A percentile compares a stretch with the other conserved stretches of the same genome.
Conservation (phyloP, 2,888 invertebrate species). For the Glyphotaelius pellucidus region DNA sequence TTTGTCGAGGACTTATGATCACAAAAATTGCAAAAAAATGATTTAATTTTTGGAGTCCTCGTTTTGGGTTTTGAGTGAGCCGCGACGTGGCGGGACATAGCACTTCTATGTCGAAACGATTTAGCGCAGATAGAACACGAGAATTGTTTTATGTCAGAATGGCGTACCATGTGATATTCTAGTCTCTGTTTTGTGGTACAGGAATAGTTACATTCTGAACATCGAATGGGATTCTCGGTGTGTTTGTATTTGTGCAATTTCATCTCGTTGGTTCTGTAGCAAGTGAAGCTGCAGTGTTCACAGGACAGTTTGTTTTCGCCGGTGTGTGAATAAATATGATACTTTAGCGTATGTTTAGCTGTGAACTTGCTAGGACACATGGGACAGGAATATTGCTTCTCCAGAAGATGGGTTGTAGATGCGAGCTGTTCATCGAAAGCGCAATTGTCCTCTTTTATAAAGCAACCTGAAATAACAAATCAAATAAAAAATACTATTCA, state of each 20-base stretch:
- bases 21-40: background rate
- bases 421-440: background rate
- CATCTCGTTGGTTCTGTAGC: background rate
- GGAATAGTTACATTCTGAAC: background rate
- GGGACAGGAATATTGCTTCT: background rate
- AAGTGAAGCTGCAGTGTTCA: background rate
- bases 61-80: background rate
- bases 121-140: background rate
- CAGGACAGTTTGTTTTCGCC: background rate
- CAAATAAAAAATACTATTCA: background rate
- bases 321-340: background rate
- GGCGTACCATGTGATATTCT: background rate
- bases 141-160: background rate
- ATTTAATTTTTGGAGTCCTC: background rate
- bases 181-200: background rate
- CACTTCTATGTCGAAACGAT: background rate
- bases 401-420: background rate
- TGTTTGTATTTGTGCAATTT: background rate
- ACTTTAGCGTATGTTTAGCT: background rate
- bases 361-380: background rate
- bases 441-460: background rate
- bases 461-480: background rate
- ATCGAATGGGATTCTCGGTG: background rate
- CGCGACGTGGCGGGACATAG: background rate
- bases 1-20: background rate